These are phyloP conservation scores for Artibeus lituratus DNA, from an alignment of 2,797 vertebrate genomes.

Conservation along the genomic window DNA sequence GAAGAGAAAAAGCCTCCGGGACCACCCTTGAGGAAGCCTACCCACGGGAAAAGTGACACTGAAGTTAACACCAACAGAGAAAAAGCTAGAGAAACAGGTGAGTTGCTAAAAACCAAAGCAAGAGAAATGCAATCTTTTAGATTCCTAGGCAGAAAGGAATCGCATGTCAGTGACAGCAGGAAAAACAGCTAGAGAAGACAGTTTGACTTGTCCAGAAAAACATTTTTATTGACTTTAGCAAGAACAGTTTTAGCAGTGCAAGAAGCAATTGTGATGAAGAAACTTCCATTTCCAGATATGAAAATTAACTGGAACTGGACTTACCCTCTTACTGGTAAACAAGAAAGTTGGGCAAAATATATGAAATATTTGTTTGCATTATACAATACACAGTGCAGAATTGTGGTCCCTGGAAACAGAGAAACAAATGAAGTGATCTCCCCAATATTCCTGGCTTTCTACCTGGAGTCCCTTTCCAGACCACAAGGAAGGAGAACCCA, in stretches of 20 bases:
- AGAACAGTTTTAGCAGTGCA: not conserved
- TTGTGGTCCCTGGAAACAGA: not conserved
- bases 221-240: not conserved
- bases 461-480: not conserved
- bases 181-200: not conserved
- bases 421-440: not conserved
- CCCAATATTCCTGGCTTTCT: not conserved
- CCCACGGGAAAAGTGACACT: not conserved
- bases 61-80: not conserved
- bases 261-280: not conserved
- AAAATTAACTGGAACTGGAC: not conserved
- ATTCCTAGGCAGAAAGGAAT: conserved; percentile 3
- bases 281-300: not conserved
- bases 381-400: not conserved
- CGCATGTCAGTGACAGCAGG: not conserved
- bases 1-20: not conserved
- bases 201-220: not conserved
- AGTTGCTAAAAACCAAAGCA: conserved; percentile 6
- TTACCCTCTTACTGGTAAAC: not conserved
- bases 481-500: not conserved
- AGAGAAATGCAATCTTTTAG: not conserved
- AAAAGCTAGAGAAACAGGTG: not conserved
- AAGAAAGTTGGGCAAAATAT: not conserved
- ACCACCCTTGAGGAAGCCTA: not conserved
- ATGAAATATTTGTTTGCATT: conserved; percentile 10